phyloP scores from a whole-genome alignment of 2,888 invertebrate genomes.

The Gerris lacustris region DNA sequence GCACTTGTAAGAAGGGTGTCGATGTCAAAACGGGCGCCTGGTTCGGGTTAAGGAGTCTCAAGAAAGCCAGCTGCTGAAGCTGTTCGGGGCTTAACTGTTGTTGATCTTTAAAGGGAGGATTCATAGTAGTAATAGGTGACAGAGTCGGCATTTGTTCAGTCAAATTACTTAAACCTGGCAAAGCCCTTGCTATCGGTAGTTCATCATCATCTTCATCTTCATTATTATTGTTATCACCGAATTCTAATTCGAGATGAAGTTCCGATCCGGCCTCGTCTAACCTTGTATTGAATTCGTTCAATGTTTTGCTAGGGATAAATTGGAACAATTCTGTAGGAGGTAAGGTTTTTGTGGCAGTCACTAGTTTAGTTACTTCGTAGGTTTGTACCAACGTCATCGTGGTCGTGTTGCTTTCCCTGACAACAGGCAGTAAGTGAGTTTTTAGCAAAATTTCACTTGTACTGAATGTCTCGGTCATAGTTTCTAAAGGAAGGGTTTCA shows the following conservation, averaged over 20 bases:
- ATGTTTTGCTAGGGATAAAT: constrained; percentile 70
- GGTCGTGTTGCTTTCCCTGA: constrained; percentile 59
- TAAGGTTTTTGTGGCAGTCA: constrained; percentile 79
- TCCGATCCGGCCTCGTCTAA: constrained; percentile 82
- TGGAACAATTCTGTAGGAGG: constrained; percentile 79
- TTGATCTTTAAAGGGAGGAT: constrained; percentile 40
- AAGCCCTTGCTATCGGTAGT: constrained; percentile 49
- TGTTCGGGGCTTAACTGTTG: constrained; percentile 50
- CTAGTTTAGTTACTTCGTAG: constrained; percentile 71
- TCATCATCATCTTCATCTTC: constrained; percentile 39
- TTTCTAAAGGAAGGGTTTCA: constrained; percentile 76
- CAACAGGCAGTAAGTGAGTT: constrained; percentile 75
- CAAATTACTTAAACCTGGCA: constrained; percentile 40
- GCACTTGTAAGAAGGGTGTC: constrained; percentile 58
- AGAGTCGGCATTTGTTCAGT: constrained; percentile 33
- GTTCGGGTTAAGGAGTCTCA: constrained; percentile 56
- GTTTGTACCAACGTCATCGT: constrained; percentile 77
- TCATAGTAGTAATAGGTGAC: constrained; percentile 27
- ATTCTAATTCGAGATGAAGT: constrained; percentile 70
- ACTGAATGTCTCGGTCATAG: constrained; percentile 79
- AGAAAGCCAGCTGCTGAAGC: constrained; percentile 56
- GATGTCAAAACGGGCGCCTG: constrained; percentile 64
- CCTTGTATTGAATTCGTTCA: constrained; percentile 77
- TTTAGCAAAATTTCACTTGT: constrained; percentile 78
- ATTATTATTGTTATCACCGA: constrained; percentile 62